A percentile compares a stretch with the other conserved stretches of the same genome.
These are phyloP conservation scores for Poeciliopsis infans DNA, from an alignment of 2,797 vertebrate genomes.

Conservation along the genomic window DNA sequence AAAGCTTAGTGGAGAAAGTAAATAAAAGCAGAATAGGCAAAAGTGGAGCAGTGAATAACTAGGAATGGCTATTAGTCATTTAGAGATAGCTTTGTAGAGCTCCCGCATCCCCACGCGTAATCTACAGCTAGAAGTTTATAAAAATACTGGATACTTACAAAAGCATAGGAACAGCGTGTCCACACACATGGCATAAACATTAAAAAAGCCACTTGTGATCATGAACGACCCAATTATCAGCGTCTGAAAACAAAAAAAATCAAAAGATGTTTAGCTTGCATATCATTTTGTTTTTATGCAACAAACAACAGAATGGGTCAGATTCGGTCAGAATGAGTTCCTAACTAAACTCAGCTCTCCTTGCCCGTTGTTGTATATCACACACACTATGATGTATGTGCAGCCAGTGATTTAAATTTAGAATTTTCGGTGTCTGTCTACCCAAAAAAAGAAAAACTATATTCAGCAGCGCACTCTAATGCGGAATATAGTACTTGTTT, in stretches of 20 bases:
- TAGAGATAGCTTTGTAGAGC: not conserved
- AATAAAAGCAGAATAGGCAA: conserved; percentile 39
- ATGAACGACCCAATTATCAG: conserved; percentile 93
- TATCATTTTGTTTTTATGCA: not conserved
- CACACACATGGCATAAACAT: conserved; percentile 96
- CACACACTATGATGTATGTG: not conserved
- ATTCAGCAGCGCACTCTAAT: no score
- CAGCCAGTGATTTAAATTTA: not conserved
- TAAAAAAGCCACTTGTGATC: conserved; percentile 95
- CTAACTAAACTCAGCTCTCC: not conserved
- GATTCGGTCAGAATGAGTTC: not conserved
- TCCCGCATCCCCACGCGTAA: not conserved
- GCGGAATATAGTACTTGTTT: no score
- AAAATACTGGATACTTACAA: conserved; percentile 86
- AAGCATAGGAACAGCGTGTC: conserved; percentile 98
- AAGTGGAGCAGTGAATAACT: conserved; percentile 23
- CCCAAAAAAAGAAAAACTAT: not conserved
- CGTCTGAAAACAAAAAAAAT: conserved; percentile 81
- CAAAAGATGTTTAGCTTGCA: conserved; percentile 23
- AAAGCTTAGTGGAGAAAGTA: conserved; percentile 51
- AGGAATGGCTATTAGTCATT: conserved; percentile 10
- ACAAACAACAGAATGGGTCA: not conserved
- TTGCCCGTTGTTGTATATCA: not conserved
- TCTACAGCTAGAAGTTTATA: conserved; percentile 5
- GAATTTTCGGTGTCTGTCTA: not conserved